Base-by-base conservation (phyloP, 2,113 vertebrate genomes). In the Deroptyus accipitrinus region DNA sequence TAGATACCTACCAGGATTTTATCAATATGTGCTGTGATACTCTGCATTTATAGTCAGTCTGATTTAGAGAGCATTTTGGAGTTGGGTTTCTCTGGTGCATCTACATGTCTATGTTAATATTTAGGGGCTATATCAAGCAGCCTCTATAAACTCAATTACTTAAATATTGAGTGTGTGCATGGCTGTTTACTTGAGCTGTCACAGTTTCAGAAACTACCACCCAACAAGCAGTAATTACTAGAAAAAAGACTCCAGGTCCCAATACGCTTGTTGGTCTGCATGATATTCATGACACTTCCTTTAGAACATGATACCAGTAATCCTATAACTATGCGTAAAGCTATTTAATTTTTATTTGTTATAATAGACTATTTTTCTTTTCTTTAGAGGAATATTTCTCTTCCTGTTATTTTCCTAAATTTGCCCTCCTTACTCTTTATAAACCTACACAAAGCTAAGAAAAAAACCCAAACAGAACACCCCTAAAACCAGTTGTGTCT, bases 231-330 rank as follows among this genome's bases (percentile, higher is more conserved):
- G 23, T 15, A 25, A 7, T 52, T 15, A 24, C 22, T 8, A 64
- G 41, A 22, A 39, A 75, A 52, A 33, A 52, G 13, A 19, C 8
- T 66, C 10, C 46, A 57, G 9, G 2, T 64, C 35, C 15, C 31
- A 68, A 6, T 0, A 1, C 0, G 0, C 12, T 89, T 67, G 23
- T 48, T 51, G 27, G 3, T 82, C 31, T 22, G 1, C 0, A 2
- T 24, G 24, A 2, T 31, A 25, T 14, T 81, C 11, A 33, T 3
- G 24, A 28, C 4, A 16, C 6, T 79, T 75, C 10, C 33, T 86
- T 88, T 66, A 61, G 37, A 44, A 31, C 0, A 0, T n/a, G 7
- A 17, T 28, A 11, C 5, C 6, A 2, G 9, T 31, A 80, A 69
- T 59, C 6, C 7, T 4, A 5, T 44, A 57, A 9, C 5, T 72